These are phyloP conservation scores for Chalcis sispes DNA, from an alignment of 2,888 invertebrate species.

Conservation along the genomic window DNA sequence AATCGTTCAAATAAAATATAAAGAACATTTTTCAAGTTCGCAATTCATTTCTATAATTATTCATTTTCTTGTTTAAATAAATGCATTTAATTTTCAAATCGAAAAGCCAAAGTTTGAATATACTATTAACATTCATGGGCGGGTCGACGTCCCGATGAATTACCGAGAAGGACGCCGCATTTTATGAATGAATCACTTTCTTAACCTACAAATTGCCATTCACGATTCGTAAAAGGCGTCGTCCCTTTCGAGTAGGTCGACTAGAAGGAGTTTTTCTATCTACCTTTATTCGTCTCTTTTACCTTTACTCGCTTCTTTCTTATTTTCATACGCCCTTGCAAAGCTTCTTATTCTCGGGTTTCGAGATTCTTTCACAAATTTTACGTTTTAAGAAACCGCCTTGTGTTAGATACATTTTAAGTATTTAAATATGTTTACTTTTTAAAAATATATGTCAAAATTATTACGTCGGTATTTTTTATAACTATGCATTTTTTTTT, in stretches of 20 bases:
- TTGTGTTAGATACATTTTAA: not conserved
- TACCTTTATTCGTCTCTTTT: constrained; percentile 40
- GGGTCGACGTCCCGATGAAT: constrained; percentile 37
- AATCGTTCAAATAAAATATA: no score
- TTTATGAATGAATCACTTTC: constrained; percentile 48
- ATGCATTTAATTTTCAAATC: no score
- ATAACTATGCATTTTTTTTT: no score
- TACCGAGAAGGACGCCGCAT: constrained; percentile 35
- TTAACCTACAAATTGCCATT: constrained; percentile 51
- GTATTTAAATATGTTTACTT: not conserved
- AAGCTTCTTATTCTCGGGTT: not conserved
- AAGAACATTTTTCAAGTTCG: no score
- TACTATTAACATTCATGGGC: no score
- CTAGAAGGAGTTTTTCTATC: constrained; percentile 44
- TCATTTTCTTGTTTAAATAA: no score
- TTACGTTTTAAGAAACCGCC: not conserved
- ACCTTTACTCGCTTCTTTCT: not conserved
- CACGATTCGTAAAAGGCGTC: constrained; percentile 33
- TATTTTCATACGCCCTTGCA: not conserved
- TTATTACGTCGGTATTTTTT: no score
- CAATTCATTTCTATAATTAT: no score
- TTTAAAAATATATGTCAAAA: no score
- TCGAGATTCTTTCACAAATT: not conserved
- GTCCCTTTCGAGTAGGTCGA: constrained; percentile 36
- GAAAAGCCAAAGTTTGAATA: no score